These are phyloP conservation scores for Mesodorylaimus sp. DNA, from an alignment of 2,888 invertebrate species.

Conservation along the genomic window DNA sequence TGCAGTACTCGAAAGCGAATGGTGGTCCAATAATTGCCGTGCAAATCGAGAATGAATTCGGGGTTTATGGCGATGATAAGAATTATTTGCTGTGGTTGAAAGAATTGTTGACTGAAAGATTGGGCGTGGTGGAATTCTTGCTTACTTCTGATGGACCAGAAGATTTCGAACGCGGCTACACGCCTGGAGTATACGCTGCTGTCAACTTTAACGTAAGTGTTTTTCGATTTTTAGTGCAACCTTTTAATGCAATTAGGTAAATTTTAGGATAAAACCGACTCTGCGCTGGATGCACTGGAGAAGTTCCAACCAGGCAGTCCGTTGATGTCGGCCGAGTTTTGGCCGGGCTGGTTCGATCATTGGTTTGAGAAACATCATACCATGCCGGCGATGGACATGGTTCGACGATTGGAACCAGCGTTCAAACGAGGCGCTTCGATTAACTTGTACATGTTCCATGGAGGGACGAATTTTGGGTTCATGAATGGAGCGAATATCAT, in stretches of 20 bases:
- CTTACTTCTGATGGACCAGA: constrained; percentile 58
- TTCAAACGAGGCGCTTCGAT: constrained; percentile 5
- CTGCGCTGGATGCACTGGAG: constrained; percentile 32
- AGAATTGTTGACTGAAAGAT: constrained; percentile 40
- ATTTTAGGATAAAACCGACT: too few relatives aligned
- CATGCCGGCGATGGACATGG: not conserved
- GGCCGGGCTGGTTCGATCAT: constrained; percentile 73
- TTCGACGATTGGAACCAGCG: constrained; percentile 1
- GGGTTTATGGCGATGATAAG: constrained; percentile 46
- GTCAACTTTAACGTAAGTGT: too few relatives aligned
- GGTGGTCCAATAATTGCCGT: constrained; percentile 27
- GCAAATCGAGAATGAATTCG: constrained; percentile 74
- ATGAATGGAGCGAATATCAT: constrained; percentile 5
- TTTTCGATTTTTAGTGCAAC: too few relatives aligned
- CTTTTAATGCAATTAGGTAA: too few relatives aligned
- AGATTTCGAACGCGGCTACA: constrained; percentile 45
- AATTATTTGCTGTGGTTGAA: constrained; percentile 48
- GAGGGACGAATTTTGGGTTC: constrained; percentile 9
- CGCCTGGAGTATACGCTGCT: constrained; percentile 51
- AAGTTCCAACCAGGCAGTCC: constrained; percentile 46
- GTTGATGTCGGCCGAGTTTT: constrained; percentile 54
- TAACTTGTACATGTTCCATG: constrained; percentile 10
- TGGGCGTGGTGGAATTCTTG: constrained; percentile 46
- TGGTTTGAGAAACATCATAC: constrained; percentile 47
- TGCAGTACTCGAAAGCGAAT: constrained; percentile 19